Conservation (phyloP, 2,113 vertebrate genomes). For the Muntiacus muntjak region DNA sequence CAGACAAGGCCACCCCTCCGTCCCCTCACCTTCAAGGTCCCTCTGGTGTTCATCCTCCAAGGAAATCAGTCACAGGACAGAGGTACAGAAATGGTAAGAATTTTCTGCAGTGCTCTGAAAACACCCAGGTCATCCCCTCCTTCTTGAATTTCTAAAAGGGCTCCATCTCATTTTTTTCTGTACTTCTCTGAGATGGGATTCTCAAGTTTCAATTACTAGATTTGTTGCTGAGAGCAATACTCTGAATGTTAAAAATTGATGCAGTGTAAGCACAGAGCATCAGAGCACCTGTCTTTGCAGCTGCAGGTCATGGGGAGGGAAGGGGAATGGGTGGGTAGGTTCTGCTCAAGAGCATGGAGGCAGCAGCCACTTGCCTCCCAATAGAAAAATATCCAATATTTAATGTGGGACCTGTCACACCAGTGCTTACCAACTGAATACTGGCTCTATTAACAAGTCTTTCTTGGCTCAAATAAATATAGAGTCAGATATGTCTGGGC, state of each 20-base stretch:
- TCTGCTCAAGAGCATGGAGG: background rate
- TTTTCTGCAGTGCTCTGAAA: background rate
- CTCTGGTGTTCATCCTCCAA: background rate
- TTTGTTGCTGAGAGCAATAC: background rate
- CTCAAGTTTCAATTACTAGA: background rate
- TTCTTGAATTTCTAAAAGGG: background rate
- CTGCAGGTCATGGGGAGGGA: background rate
- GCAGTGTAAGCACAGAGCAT: background rate
- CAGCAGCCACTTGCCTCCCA: background rate
- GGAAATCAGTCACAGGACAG: background rate
- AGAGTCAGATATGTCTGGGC: background rate
- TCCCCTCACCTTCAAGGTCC: background rate
- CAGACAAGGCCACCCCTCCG: background rate
- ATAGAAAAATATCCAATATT: background rate
- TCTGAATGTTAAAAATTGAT: background rate
- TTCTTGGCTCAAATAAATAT: background rate
- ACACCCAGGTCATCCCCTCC: background rate
- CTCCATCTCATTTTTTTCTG: background rate
- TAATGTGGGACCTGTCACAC: background rate
- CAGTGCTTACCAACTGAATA: background rate
- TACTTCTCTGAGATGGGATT: background rate
- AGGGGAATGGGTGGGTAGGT: background rate
- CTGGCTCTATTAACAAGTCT: background rate
- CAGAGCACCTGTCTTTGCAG: background rate
- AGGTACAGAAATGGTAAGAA: background rate